Conservation (phyloP, 2,113 vertebrate species). For the Dicaeum eximium region DNA sequence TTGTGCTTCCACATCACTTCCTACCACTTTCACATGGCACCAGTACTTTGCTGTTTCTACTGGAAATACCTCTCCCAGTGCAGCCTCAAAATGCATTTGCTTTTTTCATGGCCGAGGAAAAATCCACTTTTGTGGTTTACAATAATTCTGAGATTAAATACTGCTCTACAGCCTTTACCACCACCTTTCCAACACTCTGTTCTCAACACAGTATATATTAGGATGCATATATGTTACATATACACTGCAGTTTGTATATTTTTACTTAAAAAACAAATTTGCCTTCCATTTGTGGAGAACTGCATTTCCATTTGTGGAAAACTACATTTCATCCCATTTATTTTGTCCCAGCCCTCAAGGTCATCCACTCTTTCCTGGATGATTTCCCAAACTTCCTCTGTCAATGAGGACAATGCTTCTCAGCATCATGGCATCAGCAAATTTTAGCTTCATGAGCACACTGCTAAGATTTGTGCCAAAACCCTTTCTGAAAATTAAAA, state of each 20-base stretch:
- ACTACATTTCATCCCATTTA: neutral
- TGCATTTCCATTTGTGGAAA: neutral
- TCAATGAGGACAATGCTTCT: constrained; percentile 56
- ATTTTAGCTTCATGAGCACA: constrained; percentile 29
- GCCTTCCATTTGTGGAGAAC: neutral
- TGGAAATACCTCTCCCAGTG: neutral
- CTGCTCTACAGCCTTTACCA: neutral
- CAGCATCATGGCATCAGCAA: constrained; percentile 32
- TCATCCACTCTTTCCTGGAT: constrained; percentile 48
- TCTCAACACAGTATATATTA: neutral
- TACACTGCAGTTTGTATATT: neutral
- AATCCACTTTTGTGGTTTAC: neutral
- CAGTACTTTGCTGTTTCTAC: neutral
- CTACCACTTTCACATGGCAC: neutral
- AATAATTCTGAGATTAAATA: neutral
- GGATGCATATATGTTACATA: neutral
- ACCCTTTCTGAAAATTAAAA: constrained; percentile 38
- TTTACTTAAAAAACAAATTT: neutral
- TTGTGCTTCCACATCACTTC: neutral
- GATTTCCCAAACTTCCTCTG: constrained; percentile 16
- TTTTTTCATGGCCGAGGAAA: neutral
- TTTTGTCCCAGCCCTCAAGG: constrained; percentile 28
- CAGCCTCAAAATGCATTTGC: neutral
- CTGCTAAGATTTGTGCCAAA: constrained; percentile 10
- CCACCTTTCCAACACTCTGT: neutral